Base-by-base conservation (phyloP, 2,888 invertebrate genomes). In the Sympetrum striolatum region DNA sequence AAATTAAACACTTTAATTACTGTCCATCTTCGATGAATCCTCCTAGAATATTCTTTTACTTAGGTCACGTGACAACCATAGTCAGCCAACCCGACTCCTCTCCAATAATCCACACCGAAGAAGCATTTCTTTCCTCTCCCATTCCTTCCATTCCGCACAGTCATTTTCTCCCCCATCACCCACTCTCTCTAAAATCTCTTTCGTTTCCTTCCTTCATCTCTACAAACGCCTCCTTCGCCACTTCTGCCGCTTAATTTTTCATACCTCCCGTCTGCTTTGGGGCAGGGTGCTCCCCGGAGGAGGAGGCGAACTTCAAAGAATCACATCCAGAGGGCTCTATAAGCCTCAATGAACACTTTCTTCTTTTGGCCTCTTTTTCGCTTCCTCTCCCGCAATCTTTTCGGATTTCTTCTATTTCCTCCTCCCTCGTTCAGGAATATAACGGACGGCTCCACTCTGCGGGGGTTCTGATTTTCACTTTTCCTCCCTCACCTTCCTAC, bases 341-440 rank as follows among this genome's bases (percentile, higher is more conserved):
- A 86, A 86, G 86, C 86, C 86, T 86, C 86, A 86, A 86, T 86
- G 86, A 60, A 86, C 86, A 86, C 86, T 86, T 82, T 82, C 64
- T 64, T 64, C 53, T 53, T 18, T 73, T 73, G 73, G 73, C 73
- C 73, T 25, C 73, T 73, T 25, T 73, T 73, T 73, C 73, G 25
- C 31, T 25, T n/a, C 64, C n/a, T 31, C 31, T 31, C 73, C 31
- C 73, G 14, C 25, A 73, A 31, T 73, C 73, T 25, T 25, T 64
- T 73, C 73, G 73, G 73, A 73, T 73, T 73, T 31, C 31, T 73
- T 73, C 6, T 73, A 73, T 73, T 31, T 73, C 73, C 25, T 64
- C 22, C 64, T 64, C 64, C 2, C 64, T 25, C 64, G 64, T 64
- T 22, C n/a, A 22, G 25, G 31, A 73, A 73, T 73, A 73, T 73